Percentiles rank a stretch among this genome's conserved stretches.
Evolutionary conservation across 2,888 invertebrate species (phyloP).

Genomic region (Drosophila pseudotalamancana): DNA sequence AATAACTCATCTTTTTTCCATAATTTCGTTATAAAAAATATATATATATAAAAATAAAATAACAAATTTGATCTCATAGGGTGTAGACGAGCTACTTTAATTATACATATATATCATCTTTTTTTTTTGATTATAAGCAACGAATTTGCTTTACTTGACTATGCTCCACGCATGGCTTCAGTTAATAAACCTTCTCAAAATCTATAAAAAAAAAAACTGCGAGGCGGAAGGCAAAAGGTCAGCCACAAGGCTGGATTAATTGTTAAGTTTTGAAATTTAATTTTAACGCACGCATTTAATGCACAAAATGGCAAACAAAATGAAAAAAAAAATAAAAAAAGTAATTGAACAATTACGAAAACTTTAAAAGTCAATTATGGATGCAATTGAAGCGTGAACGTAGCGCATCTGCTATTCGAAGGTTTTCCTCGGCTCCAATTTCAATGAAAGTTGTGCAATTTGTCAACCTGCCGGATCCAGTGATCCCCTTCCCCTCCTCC

Average conservation of each 20-base stretch:
- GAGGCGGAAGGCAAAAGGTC: conserved; percentile 59
- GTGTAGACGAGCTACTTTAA: background rate
- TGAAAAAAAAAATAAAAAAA: conserved; percentile 16
- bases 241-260: conserved; percentile 57
- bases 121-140: background rate
- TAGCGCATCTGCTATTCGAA: conserved; percentile 68
- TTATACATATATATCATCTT: background rate
- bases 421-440: conserved; percentile 39
- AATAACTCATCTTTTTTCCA: no score
- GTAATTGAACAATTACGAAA: conserved; percentile 36
- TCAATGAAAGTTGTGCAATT: conserved; percentile 62
- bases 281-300: conserved; percentile 51
- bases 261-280: conserved; percentile 29
- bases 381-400: conserved; percentile 41
- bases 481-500: background rate
- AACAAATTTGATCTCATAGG: background rate
- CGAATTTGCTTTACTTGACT: background rate
- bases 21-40: no score
- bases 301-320: conserved; percentile 37
- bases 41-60: background rate
- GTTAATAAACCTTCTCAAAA: conserved; percentile 14
- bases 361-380: conserved; percentile 69
- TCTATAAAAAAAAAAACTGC: conserved; percentile 21
- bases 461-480: conserved; percentile 48
- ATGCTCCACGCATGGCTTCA: conserved; percentile 6